These are phyloP conservation scores for Pogonus chalceus DNA, from an alignment of 1,140 invertebrate species.

Conservation along the genomic window DNA sequence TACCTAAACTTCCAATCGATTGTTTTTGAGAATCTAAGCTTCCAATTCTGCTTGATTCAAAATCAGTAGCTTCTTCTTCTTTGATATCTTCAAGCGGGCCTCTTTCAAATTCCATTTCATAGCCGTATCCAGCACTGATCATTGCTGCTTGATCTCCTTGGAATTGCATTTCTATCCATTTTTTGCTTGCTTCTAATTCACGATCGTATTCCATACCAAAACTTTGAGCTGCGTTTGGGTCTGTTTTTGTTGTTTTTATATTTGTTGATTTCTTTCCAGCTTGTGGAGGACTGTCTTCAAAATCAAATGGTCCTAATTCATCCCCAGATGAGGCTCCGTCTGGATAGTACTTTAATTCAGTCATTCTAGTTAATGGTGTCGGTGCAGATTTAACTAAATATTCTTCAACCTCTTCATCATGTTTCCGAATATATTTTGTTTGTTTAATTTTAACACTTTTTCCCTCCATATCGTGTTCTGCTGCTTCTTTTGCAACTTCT, in stretches of 20 bases:
- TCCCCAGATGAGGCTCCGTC: conserved; percentile 42
- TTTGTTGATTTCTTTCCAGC: conserved; percentile 30
- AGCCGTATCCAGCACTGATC: conserved; percentile 52
- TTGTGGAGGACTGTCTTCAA: conserved; percentile 61
- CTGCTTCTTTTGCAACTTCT: conserved; percentile 72
- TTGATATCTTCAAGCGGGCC: conserved; percentile 83
- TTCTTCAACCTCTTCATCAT: conserved; percentile 64
- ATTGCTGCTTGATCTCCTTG: conserved; percentile 53
- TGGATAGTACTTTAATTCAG: conserved; percentile 41
- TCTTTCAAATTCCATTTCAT: conserved; percentile 58
- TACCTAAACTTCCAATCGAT: conserved; percentile 65
- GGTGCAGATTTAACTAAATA: conserved; percentile 53
- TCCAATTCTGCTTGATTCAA: conserved; percentile 67
- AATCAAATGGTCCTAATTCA: conserved; percentile 59
- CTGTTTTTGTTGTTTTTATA: conserved; percentile 41
- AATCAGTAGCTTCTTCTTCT: conserved; percentile 77
- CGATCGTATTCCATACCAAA: conserved; percentile 36
- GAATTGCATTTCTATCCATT: conserved; percentile 84
- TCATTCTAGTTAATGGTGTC: conserved; percentile 43
- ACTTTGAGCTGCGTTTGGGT: conserved; percentile 32
- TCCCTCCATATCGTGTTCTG: conserved; percentile 68
- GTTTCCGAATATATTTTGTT: conserved; percentile 45
- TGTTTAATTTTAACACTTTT: conserved; percentile 61
- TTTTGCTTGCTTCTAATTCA: conserved; percentile 65
- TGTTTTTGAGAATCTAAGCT: conserved; percentile 72